Percentiles rank a stretch among this genome's conserved stretches.
Conservation (phyloP, 1,140 invertebrate species). For the Zaprionus inermis region DNA sequence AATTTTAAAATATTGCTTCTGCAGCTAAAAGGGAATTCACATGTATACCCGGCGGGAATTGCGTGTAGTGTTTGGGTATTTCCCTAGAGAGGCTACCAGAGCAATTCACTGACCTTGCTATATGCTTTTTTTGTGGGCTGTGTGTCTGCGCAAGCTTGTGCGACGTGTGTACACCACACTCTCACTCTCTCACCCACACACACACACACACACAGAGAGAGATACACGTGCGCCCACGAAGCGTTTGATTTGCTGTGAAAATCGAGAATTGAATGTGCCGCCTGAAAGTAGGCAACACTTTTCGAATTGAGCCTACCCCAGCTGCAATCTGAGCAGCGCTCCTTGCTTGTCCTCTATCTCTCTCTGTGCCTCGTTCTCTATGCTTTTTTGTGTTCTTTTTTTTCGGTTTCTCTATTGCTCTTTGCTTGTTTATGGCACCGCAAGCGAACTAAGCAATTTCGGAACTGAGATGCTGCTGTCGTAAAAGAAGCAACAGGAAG, state of each 20-base stretch:
- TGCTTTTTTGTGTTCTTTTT: neutral
- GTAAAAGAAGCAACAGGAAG: constrained; percentile 59
- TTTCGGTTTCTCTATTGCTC: neutral
- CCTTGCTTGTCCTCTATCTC: constrained; percentile 12
- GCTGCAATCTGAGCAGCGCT: constrained; percentile 39
- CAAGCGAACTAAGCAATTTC: constrained; percentile 47
- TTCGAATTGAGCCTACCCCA: constrained; percentile 13
- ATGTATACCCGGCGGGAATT: neutral
- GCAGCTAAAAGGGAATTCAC: neutral
- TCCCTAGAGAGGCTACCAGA: constrained; percentile 17
- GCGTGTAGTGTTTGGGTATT: constrained; percentile 3
- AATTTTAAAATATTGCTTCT: neutral
- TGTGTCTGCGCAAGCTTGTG: constrained; percentile 16
- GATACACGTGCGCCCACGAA: neutral
- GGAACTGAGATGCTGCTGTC: neutral
- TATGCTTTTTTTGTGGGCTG: constrained; percentile 15
- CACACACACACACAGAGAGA: neutral
- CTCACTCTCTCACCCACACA: neutral
- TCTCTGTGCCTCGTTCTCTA: neutral
- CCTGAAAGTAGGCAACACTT: constrained; percentile 43
- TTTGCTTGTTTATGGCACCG: constrained; percentile 17
- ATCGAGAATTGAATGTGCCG: constrained; percentile 25
- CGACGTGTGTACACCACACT: constrained; percentile 1
- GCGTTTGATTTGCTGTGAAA: constrained; percentile 35
- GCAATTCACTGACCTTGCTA: constrained; percentile 52